Evolutionary conservation across 2,113 vertebrate species (phyloP), one percentile per base, ranked within the genome.

Genomic region (Cyanoderma ruficeps): DNA sequence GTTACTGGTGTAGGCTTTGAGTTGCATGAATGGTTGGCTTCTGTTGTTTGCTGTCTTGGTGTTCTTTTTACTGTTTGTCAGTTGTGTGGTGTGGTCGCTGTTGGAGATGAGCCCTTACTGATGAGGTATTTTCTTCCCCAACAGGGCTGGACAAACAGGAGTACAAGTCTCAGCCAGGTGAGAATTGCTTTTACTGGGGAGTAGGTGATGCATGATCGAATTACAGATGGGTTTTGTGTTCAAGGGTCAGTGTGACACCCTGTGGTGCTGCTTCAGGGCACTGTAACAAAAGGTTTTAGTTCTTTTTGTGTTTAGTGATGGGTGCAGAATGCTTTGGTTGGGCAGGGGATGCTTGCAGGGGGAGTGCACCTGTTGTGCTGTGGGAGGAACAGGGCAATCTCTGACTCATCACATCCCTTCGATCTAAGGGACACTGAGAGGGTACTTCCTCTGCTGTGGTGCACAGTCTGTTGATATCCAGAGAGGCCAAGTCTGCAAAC

Each of bases 21-120:
- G 80, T 88, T 90, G 96, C 93, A 95, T 89, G 94, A 86, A 37
- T 6, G 4, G 49, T 84, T 94, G 81, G 93, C 90, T 94, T 90
- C 60, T 90, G 72, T 83, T 92, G 87, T 93, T 86, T 94, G 79
- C 80, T 95, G 80, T 89, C 24, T 88, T 86, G 60, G 33, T 88
- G 76, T 60, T 78, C 25, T 87, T 92, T 78, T 53, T 44, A 10
- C 30, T 68, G 90, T 59, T 78, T 90, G 83, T 92, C 79, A 46
- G 12, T 28, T 76, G 31, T 93, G 79, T 87, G 3, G 0, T 47
- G 52, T 60, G 65, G 52, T 63, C n/a, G 13, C 14, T 83, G 41
- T n/a, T 46, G 80, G 41, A 82, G 75, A 24, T 46, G 49, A 82
- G 41, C 33, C 49, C 21, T 35, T 21, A 25, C 57, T 93, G 49